Conservation (phyloP, 2,797 vertebrate species). For the Sebastes steindachneri region DNA sequence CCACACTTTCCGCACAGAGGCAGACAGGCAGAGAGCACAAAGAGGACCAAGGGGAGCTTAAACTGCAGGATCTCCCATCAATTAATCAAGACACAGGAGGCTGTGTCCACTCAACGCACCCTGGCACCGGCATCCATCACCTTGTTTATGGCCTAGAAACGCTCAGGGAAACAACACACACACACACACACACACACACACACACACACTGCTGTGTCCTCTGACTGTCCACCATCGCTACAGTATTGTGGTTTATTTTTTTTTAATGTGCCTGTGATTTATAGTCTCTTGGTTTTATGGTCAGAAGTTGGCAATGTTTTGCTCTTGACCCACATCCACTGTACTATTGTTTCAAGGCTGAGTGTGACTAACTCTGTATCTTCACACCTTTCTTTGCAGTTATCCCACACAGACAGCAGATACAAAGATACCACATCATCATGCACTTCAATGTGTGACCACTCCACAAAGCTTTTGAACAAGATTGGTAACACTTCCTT, state of each 20-base stretch:
- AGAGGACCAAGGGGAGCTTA: slow-evolving; percentile 33
- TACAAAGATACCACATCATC: not conserved
- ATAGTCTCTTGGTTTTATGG: slow-evolving; percentile 4
- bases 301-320: slow-evolving; percentile 3
- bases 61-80: slow-evolving; percentile 57
- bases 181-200: not conserved
- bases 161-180: slow-evolving; percentile 10
- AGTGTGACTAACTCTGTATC: not conserved
- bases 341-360: not conserved
- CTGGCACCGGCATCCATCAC: slow-evolving; percentile 64
- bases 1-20: slow-evolving; percentile 16
- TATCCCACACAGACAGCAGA: not conserved
- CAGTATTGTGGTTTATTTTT: not conserved
- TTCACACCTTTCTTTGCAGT: not conserved
- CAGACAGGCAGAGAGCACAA: slow-evolving; percentile 26
- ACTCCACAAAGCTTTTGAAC: not conserved
- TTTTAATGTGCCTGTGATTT: slow-evolving; percentile 22
- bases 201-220: slow-evolving; percentile 1
- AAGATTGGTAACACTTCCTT: not conserved
- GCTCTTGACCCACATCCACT: slow-evolving; percentile 21
- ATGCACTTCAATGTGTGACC: not conserved
- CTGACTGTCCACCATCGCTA: not conserved
- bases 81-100: slow-evolving; percentile 71
- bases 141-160: slow-evolving; percentile 55
- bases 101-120: slow-evolving; percentile 67